Evolutionary conservation across 2,797 vertebrate genomes (phyloP), one percentile per base, ranked within the genome.

Genomic region (Otolemur crassicaudatus): DNA sequence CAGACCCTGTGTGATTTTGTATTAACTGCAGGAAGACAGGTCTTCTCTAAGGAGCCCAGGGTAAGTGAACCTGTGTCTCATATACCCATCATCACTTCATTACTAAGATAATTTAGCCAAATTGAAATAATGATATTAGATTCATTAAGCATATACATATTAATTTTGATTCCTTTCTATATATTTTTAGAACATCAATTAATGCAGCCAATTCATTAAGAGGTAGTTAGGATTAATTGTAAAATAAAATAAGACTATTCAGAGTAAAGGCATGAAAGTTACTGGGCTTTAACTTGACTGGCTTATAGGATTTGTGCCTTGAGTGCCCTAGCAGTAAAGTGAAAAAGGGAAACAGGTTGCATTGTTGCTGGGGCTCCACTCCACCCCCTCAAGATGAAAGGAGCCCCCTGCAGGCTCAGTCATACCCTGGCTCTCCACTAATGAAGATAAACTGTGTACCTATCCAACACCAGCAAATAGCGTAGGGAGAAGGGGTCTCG

Each of bases 111-210:
- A 86, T 19, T n/a, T 43, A 67, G 40, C 8, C 79, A 92, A 88
- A 67, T 13, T 91, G 60, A 95, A 89, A 76, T 56, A 76, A 58
- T 75, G 25, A 69, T 76, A 80, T 84, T 94, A 49, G 29, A 77
- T 76, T 76, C 46, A n/a, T 82, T 92, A 85, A 81, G 22, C 60
- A 77, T 46, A 73, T 56, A 77, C 27, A 17, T 72, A 31, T 94
- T 76, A 12, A 60, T 83, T 77, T 77, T 80, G 61, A 93, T 73
- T 80, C 43, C 13, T 83, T 94, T 87, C 22, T 79, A 29, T 40
- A 11, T 89, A 67, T 53, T 97, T 92, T 95, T 73, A 91, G 22
- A 91, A 46, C 6, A 63, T 22, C 49, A 37, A 60, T 72, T 82
- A 60, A 61, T 37, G 19, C 29, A 75, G 31, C 17, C 83, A 2